Conservation (phyloP, 2,797 vertebrate genomes). For the Sebastes hopkinsi region DNA sequence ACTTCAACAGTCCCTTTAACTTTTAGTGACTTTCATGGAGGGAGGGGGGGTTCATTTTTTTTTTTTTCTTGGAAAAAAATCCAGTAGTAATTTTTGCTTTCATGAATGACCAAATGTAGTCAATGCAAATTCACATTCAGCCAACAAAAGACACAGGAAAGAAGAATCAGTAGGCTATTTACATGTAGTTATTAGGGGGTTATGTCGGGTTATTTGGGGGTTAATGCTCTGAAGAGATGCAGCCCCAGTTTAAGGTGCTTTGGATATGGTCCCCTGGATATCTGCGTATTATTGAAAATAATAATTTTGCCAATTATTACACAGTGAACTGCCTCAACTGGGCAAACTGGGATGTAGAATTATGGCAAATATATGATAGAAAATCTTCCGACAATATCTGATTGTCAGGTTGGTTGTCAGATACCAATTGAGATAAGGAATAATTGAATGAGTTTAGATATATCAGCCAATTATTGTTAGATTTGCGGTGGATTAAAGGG, state of each 20-base stretch:
- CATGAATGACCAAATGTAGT: constrained; percentile 42
- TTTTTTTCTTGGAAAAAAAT: constrained; percentile 14
- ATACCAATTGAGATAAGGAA: not conserved
- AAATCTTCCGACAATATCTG: not conserved
- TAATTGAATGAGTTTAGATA: not conserved
- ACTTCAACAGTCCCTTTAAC: constrained; percentile 86
- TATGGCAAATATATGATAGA: not conserved
- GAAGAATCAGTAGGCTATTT: constrained; percentile 71
- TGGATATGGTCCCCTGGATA: constrained; percentile 44
- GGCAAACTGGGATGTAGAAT: not conserved
- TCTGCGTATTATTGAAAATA: not conserved
- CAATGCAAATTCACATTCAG: constrained; percentile 77
- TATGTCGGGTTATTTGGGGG: constrained; percentile 88
- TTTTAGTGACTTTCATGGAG: constrained; percentile 80
- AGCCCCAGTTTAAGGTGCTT: constrained; percentile 74
- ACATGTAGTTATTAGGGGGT: constrained; percentile 85
- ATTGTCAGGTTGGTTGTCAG: constrained; percentile 12
- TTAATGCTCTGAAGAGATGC: constrained; percentile 86
- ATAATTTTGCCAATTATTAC: not conserved
- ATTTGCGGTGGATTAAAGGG: constrained; percentile 8
- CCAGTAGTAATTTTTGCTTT: constrained; percentile 41
- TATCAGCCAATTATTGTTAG: constrained; percentile 1
- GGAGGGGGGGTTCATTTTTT: not conserved
- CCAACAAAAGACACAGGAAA: constrained; percentile 80
- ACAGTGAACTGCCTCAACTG: not conserved